Conservation (phyloP, 1,140 invertebrate species). For the Trichonephila inaurata region DNA sequence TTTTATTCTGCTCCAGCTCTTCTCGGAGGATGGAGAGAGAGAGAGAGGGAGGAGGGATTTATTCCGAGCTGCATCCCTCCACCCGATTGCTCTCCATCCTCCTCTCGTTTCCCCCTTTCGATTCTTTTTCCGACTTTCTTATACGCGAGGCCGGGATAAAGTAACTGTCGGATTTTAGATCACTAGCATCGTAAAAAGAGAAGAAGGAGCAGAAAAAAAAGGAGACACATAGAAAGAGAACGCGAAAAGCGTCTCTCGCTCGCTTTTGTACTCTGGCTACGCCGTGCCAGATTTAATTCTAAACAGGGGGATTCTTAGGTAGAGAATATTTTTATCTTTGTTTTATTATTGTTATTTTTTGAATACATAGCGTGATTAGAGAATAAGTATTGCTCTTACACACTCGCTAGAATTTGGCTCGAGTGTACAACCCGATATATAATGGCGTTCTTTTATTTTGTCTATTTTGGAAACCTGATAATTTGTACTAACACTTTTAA, state of each 20-base stretch:
- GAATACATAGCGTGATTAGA: too few species aligned
- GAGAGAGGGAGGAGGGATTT: constrained; percentile 22
- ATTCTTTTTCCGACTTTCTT: constrained; percentile 8
- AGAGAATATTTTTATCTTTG: neutral
- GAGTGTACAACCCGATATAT: too few species aligned
- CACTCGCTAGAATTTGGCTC: too few species aligned
- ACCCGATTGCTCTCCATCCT: neutral
- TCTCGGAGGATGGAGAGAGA: too few species aligned
- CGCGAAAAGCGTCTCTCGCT: neutral
- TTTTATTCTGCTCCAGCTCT: constrained; percentile 47
- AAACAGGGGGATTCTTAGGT: neutral
- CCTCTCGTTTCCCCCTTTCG: neutral
- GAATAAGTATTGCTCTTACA: too few species aligned
- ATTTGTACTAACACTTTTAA: too few species aligned
- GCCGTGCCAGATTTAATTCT: neutral
- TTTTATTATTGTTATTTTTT: too few species aligned
- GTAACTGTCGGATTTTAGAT: constrained; percentile 53
- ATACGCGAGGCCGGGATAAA: constrained; percentile 43
- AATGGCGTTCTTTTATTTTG: too few species aligned
- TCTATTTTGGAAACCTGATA: too few species aligned
- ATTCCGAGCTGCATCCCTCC: constrained; percentile 18
- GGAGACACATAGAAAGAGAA: too few species aligned
- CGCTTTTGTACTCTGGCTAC: neutral
- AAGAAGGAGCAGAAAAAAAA: neutral
- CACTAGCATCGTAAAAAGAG: neutral